phyloP scores from a whole-genome alignment of 2,888 invertebrate species.

The Cataglyphis livida region DNA sequence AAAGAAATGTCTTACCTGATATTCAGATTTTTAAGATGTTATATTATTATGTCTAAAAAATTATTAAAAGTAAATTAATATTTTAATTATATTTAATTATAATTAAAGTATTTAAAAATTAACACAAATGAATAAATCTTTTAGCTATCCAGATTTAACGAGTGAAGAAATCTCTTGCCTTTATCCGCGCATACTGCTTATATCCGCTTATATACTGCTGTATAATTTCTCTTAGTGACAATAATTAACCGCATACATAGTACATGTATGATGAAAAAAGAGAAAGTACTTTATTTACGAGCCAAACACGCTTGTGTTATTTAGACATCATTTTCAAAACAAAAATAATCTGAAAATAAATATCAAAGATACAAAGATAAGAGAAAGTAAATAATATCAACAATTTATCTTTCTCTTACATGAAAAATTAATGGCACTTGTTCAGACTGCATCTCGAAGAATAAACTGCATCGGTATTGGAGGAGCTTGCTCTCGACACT shows the following conservation, averaged over 20 bases:
- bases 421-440: background rate
- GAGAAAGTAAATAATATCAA: background rate
- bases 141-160: background rate
- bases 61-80: no score
- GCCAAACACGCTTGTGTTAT: background rate
- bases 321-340: background rate
- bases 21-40: background rate
- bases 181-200: background rate
- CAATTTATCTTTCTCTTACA: background rate
- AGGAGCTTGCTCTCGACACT: slow-evolving; percentile 36
- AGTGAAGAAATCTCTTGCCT: background rate
- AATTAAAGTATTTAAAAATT: background rate
- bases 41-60: background rate
- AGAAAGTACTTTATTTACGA: background rate
- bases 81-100: no score
- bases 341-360: background rate
- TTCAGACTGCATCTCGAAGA: background rate
- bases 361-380: background rate
- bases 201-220: no score
- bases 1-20: background rate
- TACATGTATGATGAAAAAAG: background rate
- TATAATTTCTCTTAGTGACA: slow-evolving; percentile 3
- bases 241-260: background rate
- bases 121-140: background rate
- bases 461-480: slow-evolving; percentile 10